Base-by-base conservation (phyloP, 1,140 invertebrate species). In the Drosophila melanica region DNA sequence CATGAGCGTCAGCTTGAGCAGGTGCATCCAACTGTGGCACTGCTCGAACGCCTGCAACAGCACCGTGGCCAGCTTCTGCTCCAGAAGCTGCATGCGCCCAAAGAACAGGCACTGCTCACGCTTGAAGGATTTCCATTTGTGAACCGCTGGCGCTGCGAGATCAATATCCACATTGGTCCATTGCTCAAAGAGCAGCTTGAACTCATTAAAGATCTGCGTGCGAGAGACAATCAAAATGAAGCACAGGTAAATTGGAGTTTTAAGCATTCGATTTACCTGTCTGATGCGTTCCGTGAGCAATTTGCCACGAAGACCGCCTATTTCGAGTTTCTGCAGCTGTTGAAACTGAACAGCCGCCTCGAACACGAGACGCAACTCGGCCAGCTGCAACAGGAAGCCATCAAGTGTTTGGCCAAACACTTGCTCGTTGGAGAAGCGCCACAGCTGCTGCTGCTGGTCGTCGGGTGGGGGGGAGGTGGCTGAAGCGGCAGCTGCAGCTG, bases 261-360 rank as follows among this genome's bases (percentile, higher is more conserved):
- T 9, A 11, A 0, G 9, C 14, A n/a, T 3, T 23, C 33, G 94
- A 93, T 78, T 93, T 93, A 71, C 96, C 93, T 91, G 76, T 73
- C 84, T 54, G 48, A 92, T 68, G 75, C 93, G 89, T 90, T 90
- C 60, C 75, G 92, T 92, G 1, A 97, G 93, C 33, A 93, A 91
- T 79, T 95, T 94, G 16, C 96, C 95, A 86, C 95, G 94, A 33
- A 96, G 92, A 1, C 96, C 96, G 18, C 95, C 95, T 51, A 97
- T 93, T 93, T 97, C 97, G 3, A 97, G 93, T 92, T 96, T 96
- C 92, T 97, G 97, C 23, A 98, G 91, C 90, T 96, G 97, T 58
- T 95, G 92, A 81, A 97, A 97, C 85, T 97, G 96, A n/a, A 94
- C 90, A 0, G 94, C 94, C 3, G 94, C 94, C 48, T 95, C 93